Base-by-base conservation (phyloP, 2,113 vertebrate genomes). In the Ceyx cyanopectus region DNA sequence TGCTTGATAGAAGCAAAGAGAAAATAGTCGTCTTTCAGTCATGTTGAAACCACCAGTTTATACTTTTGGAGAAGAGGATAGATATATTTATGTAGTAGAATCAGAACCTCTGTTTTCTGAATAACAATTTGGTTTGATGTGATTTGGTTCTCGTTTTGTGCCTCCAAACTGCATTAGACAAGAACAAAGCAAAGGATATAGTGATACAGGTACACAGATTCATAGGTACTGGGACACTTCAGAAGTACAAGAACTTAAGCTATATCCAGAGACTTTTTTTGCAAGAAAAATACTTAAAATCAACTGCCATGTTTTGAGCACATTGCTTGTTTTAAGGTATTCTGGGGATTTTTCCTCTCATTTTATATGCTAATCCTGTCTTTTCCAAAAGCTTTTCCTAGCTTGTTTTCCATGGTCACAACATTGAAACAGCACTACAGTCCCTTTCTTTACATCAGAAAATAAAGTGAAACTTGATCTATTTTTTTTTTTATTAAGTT, bases 131-230 rank as follows among this genome's bases (percentile, higher is more conserved):
- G 76, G 60, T 92, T 91, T 92, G 63, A 80, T 41, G 56, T 81
- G 84, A 70, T 89, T 18, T 20, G 48, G 37, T 94, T 83, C 37
- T 90, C 94, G 75, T 82, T 91, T 75, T 77, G 46, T 85, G 82
- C 65, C 37, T 95, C 51, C 89, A 94, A 92, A 67, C 75, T 74
- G 68, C 63, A 87, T 94, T 92, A 89, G 56, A 80, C 40, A 79
- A 92, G 84, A 96, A 74, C 89, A 89, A 89, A 87, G 81, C 72
- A 50, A 77, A 87, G 67, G n/a, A 68, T 83, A 87, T 89, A 74
- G 61, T 61, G 75, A 81, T 82, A 91, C 85, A 82, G 65, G 51
- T 77, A 66, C 56, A 14, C 48, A 85, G 58, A 68, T 70, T 80
- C 56, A 18, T 43, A 87, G 81, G 65, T 89, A 50, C 61, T 60